Evolutionary conservation across 2,113 vertebrate species (phyloP).

Genomic region (Haplochromis vanheusdeni): DNA sequence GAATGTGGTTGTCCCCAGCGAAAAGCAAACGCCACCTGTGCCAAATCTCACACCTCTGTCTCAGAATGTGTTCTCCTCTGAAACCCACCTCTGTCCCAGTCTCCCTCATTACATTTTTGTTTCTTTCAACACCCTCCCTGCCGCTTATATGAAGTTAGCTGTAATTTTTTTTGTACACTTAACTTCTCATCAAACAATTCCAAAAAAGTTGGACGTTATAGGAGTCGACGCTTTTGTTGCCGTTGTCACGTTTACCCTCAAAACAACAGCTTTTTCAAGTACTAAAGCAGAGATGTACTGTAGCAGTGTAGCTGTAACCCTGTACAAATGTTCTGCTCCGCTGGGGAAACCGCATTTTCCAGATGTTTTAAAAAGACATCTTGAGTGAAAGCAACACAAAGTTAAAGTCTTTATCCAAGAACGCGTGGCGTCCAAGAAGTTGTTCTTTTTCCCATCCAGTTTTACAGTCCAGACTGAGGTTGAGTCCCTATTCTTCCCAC

Average conservation of each 20-base stretch:
- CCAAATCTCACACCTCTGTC: constrained; percentile 49
- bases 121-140: neutral
- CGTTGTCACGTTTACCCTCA: neutral
- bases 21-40: constrained; percentile 47
- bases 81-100: constrained; percentile 9
- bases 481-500: neutral
- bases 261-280: neutral
- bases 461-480: neutral
- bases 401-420: constrained; percentile 28
- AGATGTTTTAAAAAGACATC: constrained; percentile 44
- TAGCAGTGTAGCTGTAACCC: neutral
- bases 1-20: constrained; percentile 50
- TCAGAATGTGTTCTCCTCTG: constrained; percentile 44
- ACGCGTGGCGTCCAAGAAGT: constrained; percentile 21
- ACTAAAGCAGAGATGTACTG: neutral
- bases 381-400: constrained; percentile 9
- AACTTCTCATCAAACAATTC: neutral
- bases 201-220: neutral
- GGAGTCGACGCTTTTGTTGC: neutral
- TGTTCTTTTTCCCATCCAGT: neutral
- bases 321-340: constrained; percentile 17
- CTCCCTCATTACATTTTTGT: neutral
- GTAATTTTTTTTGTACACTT: too few relatives aligned
- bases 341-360: constrained; percentile 39
- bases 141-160: neutral